Conservation (phyloP, 1,140 invertebrate species). For the Catajapyx aquilonaris region DNA sequence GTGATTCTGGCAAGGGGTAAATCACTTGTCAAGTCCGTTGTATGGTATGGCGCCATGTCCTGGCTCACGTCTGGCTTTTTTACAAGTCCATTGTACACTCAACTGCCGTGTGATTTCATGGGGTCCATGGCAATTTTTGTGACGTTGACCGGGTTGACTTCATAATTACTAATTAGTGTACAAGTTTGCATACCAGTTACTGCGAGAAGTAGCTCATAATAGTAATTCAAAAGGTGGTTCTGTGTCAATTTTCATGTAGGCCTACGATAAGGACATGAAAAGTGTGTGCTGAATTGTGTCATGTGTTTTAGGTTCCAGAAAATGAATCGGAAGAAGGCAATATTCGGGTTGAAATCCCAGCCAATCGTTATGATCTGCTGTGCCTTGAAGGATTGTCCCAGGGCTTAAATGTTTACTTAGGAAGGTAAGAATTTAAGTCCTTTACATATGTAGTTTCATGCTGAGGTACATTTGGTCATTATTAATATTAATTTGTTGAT, state of each 20-base stretch:
- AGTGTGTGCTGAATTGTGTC: too few relatives aligned
- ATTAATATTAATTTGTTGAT: conserved; percentile 8
- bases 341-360: conserved; percentile 97
- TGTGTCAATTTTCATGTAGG: conserved; percentile 2
- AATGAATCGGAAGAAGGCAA: conserved; percentile 51
- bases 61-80: too few relatives aligned
- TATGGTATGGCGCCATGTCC: too few relatives aligned
- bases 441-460: too few relatives aligned
- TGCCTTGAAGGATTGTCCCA: conserved; percentile 80
- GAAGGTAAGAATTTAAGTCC: conserved; percentile 38
- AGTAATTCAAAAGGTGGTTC: not conserved
- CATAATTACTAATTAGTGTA: too few relatives aligned
- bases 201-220: not conserved
- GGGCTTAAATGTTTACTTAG: conserved; percentile 69
- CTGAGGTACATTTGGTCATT: too few relatives aligned
- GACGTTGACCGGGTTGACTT: too few relatives aligned
- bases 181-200: not conserved
- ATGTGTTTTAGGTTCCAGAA: conserved; percentile 13
- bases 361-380: conserved; percentile 92
- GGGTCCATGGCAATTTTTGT: too few relatives aligned
- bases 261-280: not conserved
- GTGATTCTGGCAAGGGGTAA: not conserved
- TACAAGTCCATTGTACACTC: too few relatives aligned
- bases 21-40: not conserved
- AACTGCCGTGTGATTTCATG: too few relatives aligned